Conservation (phyloP, 1,140 invertebrate species). For the Drosophila sturtevanti region DNA sequence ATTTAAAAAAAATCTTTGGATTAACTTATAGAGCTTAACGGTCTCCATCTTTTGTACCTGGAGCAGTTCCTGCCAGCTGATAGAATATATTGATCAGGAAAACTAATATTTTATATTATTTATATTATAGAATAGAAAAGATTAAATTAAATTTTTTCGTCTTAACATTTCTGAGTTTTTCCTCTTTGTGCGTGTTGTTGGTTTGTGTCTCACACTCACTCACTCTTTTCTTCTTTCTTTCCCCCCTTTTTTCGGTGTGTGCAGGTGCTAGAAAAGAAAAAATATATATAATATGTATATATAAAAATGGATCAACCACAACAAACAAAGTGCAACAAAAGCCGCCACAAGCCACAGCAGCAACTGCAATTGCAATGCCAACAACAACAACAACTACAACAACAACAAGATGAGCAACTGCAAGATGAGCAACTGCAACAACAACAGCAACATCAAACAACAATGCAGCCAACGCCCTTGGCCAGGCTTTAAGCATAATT, state of each 20-base stretch:
- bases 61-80: neutral
- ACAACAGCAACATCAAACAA: conserved; percentile 12
- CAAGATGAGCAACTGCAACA: conserved; percentile 30
- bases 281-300: neutral
- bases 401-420: conserved; percentile 18
- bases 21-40: no score
- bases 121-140: neutral
- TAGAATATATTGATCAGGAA: conserved; percentile 19
- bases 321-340: conserved; percentile 17
- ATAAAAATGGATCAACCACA: conserved; percentile 47
- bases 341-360: conserved; percentile 24
- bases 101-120: conserved; percentile 34
- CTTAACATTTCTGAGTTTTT: neutral
- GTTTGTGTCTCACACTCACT: conserved; percentile 12
- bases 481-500: conserved; percentile 26
- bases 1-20: no score
- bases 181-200: conserved; percentile 19
- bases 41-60: neutral
- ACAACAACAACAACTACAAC: conserved; percentile 15
- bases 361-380: conserved; percentile 6
- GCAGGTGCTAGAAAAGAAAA: neutral
- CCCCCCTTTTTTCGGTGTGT: conserved; percentile 38
- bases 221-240: conserved; percentile 15
- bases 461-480: conserved; percentile 19
- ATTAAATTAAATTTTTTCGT: neutral